These are phyloP conservation scores for Hedya salicella DNA, from an alignment of 2,888 invertebrate species.

Conservation along the genomic window DNA sequence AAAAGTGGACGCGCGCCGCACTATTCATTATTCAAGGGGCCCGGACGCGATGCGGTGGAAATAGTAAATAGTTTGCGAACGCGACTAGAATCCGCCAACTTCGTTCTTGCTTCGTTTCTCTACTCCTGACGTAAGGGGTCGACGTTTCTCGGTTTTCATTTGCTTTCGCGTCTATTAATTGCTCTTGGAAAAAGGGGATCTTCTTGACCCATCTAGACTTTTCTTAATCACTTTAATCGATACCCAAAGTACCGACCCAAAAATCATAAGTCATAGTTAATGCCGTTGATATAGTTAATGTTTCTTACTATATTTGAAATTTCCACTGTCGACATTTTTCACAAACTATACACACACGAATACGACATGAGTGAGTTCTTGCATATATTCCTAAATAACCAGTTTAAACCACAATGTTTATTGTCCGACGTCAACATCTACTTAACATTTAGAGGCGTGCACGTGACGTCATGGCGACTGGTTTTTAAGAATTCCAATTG, in stretches of 20 bases:
- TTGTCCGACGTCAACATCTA: slow-evolving; percentile 8
- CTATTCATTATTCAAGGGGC: slow-evolving; percentile 56
- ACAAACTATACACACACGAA: too few relatives aligned
- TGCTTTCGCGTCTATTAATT: slow-evolving; percentile 20
- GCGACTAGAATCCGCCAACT: slow-evolving; percentile 37
- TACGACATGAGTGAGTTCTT: too few relatives aligned
- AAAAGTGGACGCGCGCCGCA: slow-evolving; percentile 48
- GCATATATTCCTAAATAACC: not conserved
- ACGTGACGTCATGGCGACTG: slow-evolving; percentile 30
- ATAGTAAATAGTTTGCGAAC: slow-evolving; percentile 55
- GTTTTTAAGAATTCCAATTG: slow-evolving; percentile 37
- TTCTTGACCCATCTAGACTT: too few relatives aligned
- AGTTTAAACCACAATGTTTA: slow-evolving; percentile 1
- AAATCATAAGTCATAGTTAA: too few relatives aligned
- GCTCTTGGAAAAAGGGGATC: slow-evolving; percentile 1
- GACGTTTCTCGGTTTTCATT: slow-evolving; percentile 30
- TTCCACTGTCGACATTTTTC: too few relatives aligned
- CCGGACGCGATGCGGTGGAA: slow-evolving; percentile 57
- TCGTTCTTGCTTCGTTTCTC: slow-evolving; percentile 9
- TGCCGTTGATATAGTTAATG: too few relatives aligned
- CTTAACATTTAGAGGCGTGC: slow-evolving; percentile 41
- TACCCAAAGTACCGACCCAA: too few relatives aligned
- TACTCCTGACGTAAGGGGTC: slow-evolving; percentile 15
- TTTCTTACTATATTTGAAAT: too few relatives aligned
- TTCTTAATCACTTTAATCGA: too few relatives aligned